Evolutionary conservation across 1,140 invertebrate genomes (phyloP).

Genomic region (Zeugodacus cucurbitae): DNA sequence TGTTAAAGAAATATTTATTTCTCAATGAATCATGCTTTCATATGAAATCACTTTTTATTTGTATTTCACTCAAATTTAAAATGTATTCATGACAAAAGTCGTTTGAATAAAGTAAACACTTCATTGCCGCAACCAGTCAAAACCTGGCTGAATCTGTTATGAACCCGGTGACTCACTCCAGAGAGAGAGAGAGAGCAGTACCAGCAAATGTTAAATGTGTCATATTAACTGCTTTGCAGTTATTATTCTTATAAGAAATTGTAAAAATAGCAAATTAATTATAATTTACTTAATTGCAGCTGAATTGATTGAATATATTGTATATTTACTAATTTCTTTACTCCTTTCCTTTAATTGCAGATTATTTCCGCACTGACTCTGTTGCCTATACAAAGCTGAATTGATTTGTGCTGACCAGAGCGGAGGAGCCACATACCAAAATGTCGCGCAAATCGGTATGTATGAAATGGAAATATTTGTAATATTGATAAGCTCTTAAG

Average conservation of each 20-base stretch:
- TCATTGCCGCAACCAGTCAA: neutral
- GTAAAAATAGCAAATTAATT: too few relatives aligned
- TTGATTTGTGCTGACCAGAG: conserved; percentile 26
- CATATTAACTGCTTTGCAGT: too few relatives aligned
- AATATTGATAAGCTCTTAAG: neutral
- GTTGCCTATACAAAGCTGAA: neutral
- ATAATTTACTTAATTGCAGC: too few relatives aligned
- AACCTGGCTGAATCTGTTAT: neutral
- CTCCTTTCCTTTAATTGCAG: neutral
- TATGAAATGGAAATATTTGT: neutral
- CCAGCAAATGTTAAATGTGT: too few relatives aligned
- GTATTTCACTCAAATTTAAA: neutral
- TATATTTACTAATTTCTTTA: neutral
- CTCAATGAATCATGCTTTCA: neutral
- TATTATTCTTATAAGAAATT: too few relatives aligned
- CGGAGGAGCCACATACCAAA: conserved; percentile 27
- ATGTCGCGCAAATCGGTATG: conserved; percentile 36
- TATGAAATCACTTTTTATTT: neutral
- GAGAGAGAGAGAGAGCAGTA: too few relatives aligned
- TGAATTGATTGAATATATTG: neutral
- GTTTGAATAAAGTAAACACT: neutral
- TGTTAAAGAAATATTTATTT: neutral
- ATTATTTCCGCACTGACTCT: neutral
- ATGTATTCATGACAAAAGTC: neutral
- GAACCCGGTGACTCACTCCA: neutral